phyloP scores from a whole-genome alignment of 1,140 invertebrate genomes.

The Gonatopus flavifemur region DNA sequence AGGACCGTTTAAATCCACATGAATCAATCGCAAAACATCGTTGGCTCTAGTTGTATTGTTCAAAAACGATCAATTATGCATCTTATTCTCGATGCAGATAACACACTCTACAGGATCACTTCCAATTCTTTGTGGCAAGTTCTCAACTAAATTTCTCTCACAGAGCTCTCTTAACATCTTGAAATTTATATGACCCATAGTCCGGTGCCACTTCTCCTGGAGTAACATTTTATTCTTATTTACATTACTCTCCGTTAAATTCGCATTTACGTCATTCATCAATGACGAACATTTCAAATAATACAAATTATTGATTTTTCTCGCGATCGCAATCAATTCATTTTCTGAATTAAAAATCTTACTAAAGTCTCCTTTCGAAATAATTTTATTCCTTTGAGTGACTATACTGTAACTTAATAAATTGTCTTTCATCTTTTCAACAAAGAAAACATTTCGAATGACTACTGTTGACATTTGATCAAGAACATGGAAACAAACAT shows the following conservation, averaged over 20 bases:
- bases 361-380: background rate
- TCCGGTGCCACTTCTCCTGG: conserved; percentile 11
- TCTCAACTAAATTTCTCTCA: conserved; percentile 1
- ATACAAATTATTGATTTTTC: conserved; percentile 11
- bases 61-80: background rate
- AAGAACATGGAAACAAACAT: conserved; percentile 6
- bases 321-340: conserved; percentile 4
- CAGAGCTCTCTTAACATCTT: background rate
- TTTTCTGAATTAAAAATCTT: conserved; percentile 13
- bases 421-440: conserved; percentile 9
- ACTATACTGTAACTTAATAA: conserved; percentile 13
- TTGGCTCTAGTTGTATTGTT: background rate
- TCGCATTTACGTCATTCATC: background rate
- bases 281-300: conserved; percentile 4
- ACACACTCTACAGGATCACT: conserved; percentile 1
- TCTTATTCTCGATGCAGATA: background rate
- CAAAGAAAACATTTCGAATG: conserved; percentile 9
- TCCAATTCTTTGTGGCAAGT: conserved; percentile 1
- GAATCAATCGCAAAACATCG: background rate
- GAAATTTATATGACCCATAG: conserved; percentile 14
- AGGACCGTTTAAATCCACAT: too few species aligned
- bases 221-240: background rate
- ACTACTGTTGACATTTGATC: conserved; percentile 1
- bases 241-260: background rate
- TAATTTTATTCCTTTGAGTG: conserved; percentile 2